Evolutionary conservation across 2,888 invertebrate species (phyloP), one percentile per base, ranked within the genome.

Genomic region (Drosophila paranaensis): DNA sequence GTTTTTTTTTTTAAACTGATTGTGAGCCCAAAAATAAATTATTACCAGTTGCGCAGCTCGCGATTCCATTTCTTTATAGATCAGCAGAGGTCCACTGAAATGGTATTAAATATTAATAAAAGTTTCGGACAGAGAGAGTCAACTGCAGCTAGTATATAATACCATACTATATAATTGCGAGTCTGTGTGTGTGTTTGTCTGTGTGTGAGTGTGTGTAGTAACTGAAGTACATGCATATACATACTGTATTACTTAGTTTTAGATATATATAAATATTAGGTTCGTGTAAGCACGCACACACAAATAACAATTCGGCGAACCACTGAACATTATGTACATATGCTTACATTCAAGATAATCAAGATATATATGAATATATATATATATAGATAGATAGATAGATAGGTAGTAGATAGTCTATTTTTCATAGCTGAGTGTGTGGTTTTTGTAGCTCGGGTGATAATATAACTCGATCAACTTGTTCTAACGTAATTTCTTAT

Each of bases 401-500:
- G 40, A 42, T 20, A 42, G 40, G 13, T 42, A 30, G 55, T 16
- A 56, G 56, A 43, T 42, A 43, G 20, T 56, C 56, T 57, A 54
- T 67, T 54, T 46, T 56, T n/a, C n/a, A 20, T 57, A 71, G 35
- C 68, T 33, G 51, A 61, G 58, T 63, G 55, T 56, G 67, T 79
- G 63, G 75, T 62, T 48, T 62, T 57, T 71, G 57, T 50, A 58
- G 54, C 60, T 60, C 43, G 45, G 50, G 56, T 77, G 61, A 79
- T 70, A 66, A 73, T 51, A 16, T 74, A 79, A 79, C 74, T 79
- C 58, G 79, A 58, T 48, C 13, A 56, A 56, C 33, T 56, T 43
- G 20, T 43, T 56, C 79, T 74, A 78, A 76, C 74, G 55, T 62
- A 78, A 60, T 74, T 40, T 57, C 88, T 89, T 86, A 86, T 48